Evolutionary conservation across 1,140 invertebrate genomes (phyloP).

Genomic region (Drosophila rufa): DNA sequence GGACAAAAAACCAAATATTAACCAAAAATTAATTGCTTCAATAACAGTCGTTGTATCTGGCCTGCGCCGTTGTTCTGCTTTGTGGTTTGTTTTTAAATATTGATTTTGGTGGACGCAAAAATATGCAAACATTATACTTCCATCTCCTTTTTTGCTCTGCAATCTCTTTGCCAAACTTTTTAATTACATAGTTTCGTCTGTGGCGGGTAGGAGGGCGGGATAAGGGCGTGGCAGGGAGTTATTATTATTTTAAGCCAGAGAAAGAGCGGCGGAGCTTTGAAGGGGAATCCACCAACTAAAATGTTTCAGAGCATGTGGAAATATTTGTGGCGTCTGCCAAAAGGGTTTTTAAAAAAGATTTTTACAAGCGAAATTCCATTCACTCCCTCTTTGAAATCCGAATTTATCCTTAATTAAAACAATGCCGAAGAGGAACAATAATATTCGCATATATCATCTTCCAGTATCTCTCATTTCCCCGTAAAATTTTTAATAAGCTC

Average conservation of each 20-base stretch:
- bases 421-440: constrained; percentile 6
- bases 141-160: constrained; percentile 16
- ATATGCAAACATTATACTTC: constrained; percentile 45
- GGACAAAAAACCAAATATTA: constrained; percentile 26
- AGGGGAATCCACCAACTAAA: constrained; percentile 4
- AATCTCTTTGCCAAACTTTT: constrained; percentile 64
- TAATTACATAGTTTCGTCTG: constrained; percentile 68
- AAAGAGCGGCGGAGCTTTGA: constrained; percentile 3
- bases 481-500: constrained; percentile 14
- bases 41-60: constrained; percentile 26
- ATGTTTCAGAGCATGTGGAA: constrained; percentile 20
- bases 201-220: neutral
- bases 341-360: neutral
- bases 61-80: constrained; percentile 18
- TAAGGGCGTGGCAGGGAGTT: constrained; percentile 7
- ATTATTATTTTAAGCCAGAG: constrained; percentile 9
- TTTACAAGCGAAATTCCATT: constrained; percentile 3
- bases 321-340: constrained; percentile 9
- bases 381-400: neutral
- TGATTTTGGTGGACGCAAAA: constrained; percentile 46
- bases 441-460: constrained; percentile 23
- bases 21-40: constrained; percentile 32
- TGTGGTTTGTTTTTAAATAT: constrained; percentile 42
- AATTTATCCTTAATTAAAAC: constrained; percentile 38
- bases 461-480: constrained; percentile 5